phyloP scores from a whole-genome alignment of 2,888 invertebrate genomes.

The Ethmia dodecea region DNA sequence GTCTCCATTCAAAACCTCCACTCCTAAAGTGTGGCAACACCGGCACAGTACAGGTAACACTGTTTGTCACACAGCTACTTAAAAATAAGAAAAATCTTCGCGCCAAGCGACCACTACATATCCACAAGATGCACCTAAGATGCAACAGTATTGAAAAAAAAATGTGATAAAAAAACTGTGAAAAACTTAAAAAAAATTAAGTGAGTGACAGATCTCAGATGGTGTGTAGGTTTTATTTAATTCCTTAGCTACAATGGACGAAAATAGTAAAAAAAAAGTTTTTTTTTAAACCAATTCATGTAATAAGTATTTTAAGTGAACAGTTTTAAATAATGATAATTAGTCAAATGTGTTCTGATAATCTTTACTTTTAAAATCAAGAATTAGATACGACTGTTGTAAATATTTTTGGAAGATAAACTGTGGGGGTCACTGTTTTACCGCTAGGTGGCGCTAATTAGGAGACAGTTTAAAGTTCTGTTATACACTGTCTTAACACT shows the following conservation, averaged over 20 bases:
- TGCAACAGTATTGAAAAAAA: slow-evolving; percentile 65
- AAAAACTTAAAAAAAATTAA: slow-evolving; percentile 59
- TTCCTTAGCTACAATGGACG: slow-evolving; percentile 50
- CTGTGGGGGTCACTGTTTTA: too few species aligned
- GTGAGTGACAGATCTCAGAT: slow-evolving; percentile 74
- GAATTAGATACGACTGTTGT: slow-evolving; percentile 22
- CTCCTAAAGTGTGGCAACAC: slow-evolving; percentile 48
- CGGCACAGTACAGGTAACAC: slow-evolving; percentile 28
- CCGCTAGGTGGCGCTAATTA: too few species aligned
- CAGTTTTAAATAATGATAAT: slow-evolving; percentile 10
- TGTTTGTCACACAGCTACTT: slow-evolving; percentile 2
- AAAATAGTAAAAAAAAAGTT: slow-evolving; percentile 32
- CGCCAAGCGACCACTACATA: slow-evolving; percentile 31
- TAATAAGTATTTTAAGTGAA: slow-evolving; percentile 15
- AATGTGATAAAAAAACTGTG: slow-evolving; percentile 70
- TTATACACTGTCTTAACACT: too few species aligned
- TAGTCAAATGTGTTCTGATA: slow-evolving; percentile 16
- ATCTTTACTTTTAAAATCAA: slow-evolving; percentile 5
- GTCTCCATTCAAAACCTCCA: slow-evolving; percentile 47
- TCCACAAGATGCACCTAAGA: slow-evolving; percentile 36
- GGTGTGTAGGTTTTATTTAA: slow-evolving; percentile 61
- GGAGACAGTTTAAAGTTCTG: too few species aligned
- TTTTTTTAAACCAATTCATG: slow-evolving; percentile 27
- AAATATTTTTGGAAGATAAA: slow-evolving; percentile 41
- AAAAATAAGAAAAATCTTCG: slow-evolving; percentile 17